Percentiles rank a stretch among this genome's conserved stretches.
phyloP scores from a whole-genome alignment of 1,140 invertebrate species.

The Amphibalanus amphitrite region DNA sequence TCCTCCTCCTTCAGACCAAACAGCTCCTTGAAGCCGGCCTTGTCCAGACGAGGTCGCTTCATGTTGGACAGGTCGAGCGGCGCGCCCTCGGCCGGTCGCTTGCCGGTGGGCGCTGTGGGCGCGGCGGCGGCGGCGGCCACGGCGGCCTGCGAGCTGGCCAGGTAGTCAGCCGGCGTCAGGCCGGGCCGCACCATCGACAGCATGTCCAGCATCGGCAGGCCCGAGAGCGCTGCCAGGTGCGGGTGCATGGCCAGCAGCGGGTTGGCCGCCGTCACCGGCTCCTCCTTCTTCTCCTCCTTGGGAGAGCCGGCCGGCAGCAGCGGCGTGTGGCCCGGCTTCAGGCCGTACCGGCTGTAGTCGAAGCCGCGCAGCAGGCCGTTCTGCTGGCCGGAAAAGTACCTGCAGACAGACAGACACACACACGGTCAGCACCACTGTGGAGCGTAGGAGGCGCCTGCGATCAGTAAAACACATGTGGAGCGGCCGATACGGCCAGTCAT shows the following conservation, averaged over 20 bases:
- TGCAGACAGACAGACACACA: not conserved
- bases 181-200: not conserved
- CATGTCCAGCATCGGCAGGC: not conserved
- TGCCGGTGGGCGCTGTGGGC: not conserved
- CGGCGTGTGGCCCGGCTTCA: not conserved
- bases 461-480: too few relatives aligned
- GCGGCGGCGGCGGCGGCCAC: too few relatives aligned
- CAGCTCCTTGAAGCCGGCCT: not conserved
- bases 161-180: not conserved
- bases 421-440: not conserved
- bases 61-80: not conserved
- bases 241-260: not conserved
- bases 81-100: not conserved
- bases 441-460: too few relatives aligned
- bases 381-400: not conserved
- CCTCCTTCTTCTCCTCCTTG: not conserved
- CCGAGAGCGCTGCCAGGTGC: not conserved
- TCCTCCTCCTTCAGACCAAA: not conserved
- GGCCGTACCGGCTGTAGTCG: not conserved
- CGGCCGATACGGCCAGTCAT: too few relatives aligned
- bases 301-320: not conserved
- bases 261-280: not conserved
- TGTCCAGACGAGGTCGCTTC: not conserved
- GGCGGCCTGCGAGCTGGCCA: not conserved
- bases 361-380: not conserved